Conservation (phyloP, 2,888 invertebrate species). For the Himalopsyche tibetana region DNA sequence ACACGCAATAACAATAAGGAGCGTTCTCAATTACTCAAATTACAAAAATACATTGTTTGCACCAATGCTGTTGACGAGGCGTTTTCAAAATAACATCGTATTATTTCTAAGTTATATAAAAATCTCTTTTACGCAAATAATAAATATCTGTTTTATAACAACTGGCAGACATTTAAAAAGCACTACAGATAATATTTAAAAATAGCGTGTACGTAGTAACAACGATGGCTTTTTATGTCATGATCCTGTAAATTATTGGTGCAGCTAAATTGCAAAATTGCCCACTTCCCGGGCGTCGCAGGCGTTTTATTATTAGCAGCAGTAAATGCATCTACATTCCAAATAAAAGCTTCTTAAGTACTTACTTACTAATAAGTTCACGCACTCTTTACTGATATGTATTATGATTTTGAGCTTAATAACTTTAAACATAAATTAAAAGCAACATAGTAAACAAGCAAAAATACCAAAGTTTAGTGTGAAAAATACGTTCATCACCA, state of each 20-base stretch:
- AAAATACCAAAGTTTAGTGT: too few species aligned
- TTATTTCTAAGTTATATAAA: neutral
- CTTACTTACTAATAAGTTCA: too few species aligned
- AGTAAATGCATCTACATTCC: neutral
- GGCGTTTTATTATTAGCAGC: slow-evolving; percentile 28
- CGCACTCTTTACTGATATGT: too few species aligned
- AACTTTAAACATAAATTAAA: too few species aligned
- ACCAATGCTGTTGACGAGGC: neutral
- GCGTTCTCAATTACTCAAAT: slow-evolving; percentile 4
- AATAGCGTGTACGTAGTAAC: neutral
- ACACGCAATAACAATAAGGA: neutral
- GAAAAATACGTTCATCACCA: too few species aligned
- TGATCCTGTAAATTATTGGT: slow-evolving; percentile 7
- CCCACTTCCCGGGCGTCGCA: slow-evolving; percentile 5
- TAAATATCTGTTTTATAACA: neutral
- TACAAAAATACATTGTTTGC: neutral
- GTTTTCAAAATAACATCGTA: slow-evolving; percentile 1
- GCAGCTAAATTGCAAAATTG: slow-evolving; percentile 39
- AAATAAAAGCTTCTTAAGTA: too few species aligned
- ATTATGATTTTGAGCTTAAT: too few species aligned
- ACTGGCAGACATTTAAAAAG: too few species aligned
- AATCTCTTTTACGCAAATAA: neutral
- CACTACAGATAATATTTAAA: neutral
- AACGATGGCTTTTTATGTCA: slow-evolving; percentile 1
- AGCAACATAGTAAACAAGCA: too few species aligned